Evolutionary conservation across 2,113 vertebrate genomes (phyloP), one percentile per base, ranked within the genome.

Genomic region (Aegypius monachus): DNA sequence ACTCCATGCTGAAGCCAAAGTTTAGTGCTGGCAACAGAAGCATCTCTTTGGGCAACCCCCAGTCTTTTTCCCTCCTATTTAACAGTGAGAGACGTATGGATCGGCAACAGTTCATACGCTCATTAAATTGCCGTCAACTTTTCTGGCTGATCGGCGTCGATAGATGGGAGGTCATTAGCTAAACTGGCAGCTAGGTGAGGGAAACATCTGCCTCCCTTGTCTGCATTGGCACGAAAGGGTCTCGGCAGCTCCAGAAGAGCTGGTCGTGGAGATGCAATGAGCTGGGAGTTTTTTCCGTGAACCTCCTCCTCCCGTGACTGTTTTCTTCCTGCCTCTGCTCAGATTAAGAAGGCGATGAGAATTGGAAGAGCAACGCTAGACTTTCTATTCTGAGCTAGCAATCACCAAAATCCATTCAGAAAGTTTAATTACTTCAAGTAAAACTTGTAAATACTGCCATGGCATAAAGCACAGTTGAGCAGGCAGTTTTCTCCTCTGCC

Each of bases 361-460:
- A 78, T 13, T 25, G 52, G 32, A 86, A 72, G 52, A 89, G 72
- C 63, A 38, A 77, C 5, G 1, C 75, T 42, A 70, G 72, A 47
- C 50, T 80, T 89, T 70, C 89, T 62, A 3, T 66, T 77, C 86
- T 55, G 36, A 81, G 50, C 36, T 63, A 25, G 48, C 72, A 92
- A 65, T 62, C 53, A 7, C 43, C 7, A 1, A 88, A 94, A 92
- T 86, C 88, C 89, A 88, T 81, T 88, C 83, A 78, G 86, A 67
- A 88, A 88, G 50, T 91, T 95, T 92, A 97, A 95, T 93, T 96
- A 86, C 91, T 90, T 78, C 59, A 22, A 83, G 82, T 68, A 86
- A 81, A 95, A 86, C 80, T 91, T 78, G 32, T 66, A 88, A 96
- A 92, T 82, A 80, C 31, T 5, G 1, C 6, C 2, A 13, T 26